Conservation (phyloP, 2,113 vertebrate species). For the Etia nguti region DNA sequence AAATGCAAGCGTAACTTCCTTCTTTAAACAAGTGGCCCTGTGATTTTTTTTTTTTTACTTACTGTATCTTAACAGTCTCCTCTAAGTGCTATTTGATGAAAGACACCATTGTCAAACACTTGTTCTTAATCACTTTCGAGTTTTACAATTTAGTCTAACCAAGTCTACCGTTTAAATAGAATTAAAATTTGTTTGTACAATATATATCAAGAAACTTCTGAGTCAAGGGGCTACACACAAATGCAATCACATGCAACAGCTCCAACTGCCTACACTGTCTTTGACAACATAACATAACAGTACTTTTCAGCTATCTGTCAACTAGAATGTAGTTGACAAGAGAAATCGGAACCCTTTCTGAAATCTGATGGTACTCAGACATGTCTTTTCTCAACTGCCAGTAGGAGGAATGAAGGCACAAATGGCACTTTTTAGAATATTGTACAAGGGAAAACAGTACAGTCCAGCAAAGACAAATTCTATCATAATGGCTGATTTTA, state of each 20-base stretch:
- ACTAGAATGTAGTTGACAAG: neutral
- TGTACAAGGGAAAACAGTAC: neutral
- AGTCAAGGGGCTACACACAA: neutral
- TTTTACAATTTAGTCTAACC: neutral
- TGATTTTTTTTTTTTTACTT: slow-evolving; percentile 33
- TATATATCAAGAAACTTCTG: neutral
- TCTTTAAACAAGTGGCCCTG: neutral
- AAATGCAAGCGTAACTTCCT: neutral
- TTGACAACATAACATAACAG: neutral
- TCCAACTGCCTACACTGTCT: neutral
- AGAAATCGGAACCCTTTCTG: neutral
- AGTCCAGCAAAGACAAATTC: neutral
- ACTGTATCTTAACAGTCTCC: slow-evolving; percentile 47
- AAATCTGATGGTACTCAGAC: neutral
- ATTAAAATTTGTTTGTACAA: neutral
- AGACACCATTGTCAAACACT: neutral
- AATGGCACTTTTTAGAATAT: neutral
- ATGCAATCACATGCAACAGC: neutral
- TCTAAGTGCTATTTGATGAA: slow-evolving; percentile 57
- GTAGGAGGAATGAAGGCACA: neutral
- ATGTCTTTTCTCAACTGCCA: neutral
- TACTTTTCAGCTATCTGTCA: neutral
- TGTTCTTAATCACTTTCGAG: neutral
- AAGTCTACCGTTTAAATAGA: neutral
- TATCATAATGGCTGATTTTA: neutral